Evolutionary conservation across 2,888 invertebrate species (phyloP), one percentile per base, ranked within the genome.

Genomic region (Eilema griseolum): DNA sequence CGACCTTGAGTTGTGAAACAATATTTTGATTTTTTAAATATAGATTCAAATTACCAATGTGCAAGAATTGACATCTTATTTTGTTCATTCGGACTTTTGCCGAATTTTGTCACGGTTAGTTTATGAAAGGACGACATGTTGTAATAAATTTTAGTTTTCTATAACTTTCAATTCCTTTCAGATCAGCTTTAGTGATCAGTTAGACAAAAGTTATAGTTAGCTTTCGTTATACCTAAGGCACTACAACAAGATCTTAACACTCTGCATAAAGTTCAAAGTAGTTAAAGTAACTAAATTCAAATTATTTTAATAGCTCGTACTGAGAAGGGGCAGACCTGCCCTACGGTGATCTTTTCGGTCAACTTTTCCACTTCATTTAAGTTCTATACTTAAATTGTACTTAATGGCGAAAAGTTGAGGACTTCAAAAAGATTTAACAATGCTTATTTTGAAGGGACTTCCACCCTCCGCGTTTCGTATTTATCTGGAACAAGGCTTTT

Each of bases 281-380:
- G 69, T 61, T 70, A 37, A 71, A 63, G 46, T 59, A 61, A 71
- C 70, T 61, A 70, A 59, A 69, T 69, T 70, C 63, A 66, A 83
- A 77, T 83, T 75, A 73, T 75, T 78, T 75, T 79, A 59, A 80
- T 73, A 69, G 68, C 76, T 69, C 70, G 82, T 77, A 79, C 23
- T 61, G 71, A 59, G 61, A 31, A 52, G 52, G 61, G 63, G 59
- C 26, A 37, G 60, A 69, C 72, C 73, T 77, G 75, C 81, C 79
- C 81, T 73, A 67, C 70, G 86, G 89, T 89, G 88, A 90, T 90
- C 89, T 88, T 86, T 85, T 83, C 86, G 92, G 93, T 91, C 92
- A 94, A 94, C 93, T 94, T 94, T 93, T 92, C 92, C 91, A 93
- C 94, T 95, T 95, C 93, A 94, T 94, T 95, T 94, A 94, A 94